phyloP scores from a whole-genome alignment of 2,888 invertebrate species.

The Halocaridina rubra region DNA sequence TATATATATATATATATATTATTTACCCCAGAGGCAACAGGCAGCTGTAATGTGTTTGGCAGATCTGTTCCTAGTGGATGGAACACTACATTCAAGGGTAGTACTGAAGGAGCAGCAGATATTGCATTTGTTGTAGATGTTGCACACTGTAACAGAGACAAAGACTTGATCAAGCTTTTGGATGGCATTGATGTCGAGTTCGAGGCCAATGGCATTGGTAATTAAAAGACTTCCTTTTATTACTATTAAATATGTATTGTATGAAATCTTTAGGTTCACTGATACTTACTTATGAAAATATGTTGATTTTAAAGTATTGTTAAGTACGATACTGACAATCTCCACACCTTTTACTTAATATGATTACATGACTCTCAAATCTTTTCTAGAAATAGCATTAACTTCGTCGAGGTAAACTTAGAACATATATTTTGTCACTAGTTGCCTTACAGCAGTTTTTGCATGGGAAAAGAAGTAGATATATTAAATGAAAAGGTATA shows the following conservation, averaged over 20 bases:
- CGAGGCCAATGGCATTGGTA: neutral
- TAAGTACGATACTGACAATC: neutral
- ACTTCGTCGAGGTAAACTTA: too few species aligned
- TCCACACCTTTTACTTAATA: neutral
- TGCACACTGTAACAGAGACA: neutral
- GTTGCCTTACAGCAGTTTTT: too few species aligned
- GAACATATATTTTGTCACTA: too few species aligned
- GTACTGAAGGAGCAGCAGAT: neutral
- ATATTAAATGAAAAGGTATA: too few species aligned
- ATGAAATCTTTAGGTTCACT: too few species aligned
- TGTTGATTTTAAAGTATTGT: neutral
- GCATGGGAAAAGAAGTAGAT: too few species aligned
- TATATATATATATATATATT: neutral
- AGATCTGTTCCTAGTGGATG: neutral
- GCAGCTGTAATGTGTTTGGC: neutral
- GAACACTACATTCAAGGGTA: neutral
- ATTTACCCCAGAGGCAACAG: neutral
- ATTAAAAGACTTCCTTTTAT: neutral
- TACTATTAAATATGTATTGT: neutral
- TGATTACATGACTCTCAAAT: too few species aligned
- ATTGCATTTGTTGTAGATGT: neutral
- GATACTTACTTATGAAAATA: too few species aligned
- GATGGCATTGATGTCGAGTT: neutral
- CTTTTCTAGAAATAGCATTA: too few species aligned
- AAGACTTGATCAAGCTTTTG: neutral